These are phyloP conservation scores for Sphaerophoria rueppellii DNA, from an alignment of 2,888 invertebrate species.

Conservation along the genomic window DNA sequence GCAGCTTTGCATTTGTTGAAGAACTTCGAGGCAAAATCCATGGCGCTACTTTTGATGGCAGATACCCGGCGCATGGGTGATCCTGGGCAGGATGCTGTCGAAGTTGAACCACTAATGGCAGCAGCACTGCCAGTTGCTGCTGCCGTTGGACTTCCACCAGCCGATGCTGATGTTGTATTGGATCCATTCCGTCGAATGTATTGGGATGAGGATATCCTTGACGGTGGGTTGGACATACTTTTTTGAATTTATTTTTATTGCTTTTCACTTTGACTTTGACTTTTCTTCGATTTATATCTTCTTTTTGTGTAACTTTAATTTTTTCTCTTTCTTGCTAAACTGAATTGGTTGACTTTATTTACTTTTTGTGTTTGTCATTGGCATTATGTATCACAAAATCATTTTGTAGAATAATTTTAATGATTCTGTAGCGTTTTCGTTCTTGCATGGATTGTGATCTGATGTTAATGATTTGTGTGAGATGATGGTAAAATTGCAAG, in stretches of 20 bases:
- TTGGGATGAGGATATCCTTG: slow-evolving; percentile 70
- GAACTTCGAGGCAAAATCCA: slow-evolving; percentile 83
- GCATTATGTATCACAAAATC: slow-evolving; percentile 58
- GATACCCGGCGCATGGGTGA: slow-evolving; percentile 81
- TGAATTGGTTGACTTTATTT: slow-evolving; percentile 52
- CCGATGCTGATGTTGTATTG: slow-evolving; percentile 40
- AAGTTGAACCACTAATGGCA: slow-evolving; percentile 46
- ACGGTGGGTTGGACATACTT: slow-evolving; percentile 70
- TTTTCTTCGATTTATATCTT: slow-evolving; percentile 12
- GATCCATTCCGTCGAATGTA: slow-evolving; percentile 66
- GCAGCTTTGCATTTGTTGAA: slow-evolving; percentile 94
- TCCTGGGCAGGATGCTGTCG: slow-evolving; percentile 79
- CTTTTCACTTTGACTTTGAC: slow-evolving; percentile 6
- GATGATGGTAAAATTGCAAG: background rate
- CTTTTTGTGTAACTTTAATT: slow-evolving; percentile 27
- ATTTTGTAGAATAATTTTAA: slow-evolving; percentile 44
- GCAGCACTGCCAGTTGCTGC: background rate
- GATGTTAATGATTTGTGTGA: background rate
- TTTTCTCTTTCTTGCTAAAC: slow-evolving; percentile 15
- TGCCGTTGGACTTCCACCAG: slow-evolving; percentile 41
- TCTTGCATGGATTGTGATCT: slow-evolving; percentile 12
- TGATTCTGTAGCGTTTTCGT: background rate
- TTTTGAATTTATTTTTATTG: slow-evolving; percentile 33
- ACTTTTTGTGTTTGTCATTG: slow-evolving; percentile 31
- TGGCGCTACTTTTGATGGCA: slow-evolving; percentile 79